Conservation (phyloP, 2,797 vertebrate genomes). For the Pangasius mekongensis region DNA sequence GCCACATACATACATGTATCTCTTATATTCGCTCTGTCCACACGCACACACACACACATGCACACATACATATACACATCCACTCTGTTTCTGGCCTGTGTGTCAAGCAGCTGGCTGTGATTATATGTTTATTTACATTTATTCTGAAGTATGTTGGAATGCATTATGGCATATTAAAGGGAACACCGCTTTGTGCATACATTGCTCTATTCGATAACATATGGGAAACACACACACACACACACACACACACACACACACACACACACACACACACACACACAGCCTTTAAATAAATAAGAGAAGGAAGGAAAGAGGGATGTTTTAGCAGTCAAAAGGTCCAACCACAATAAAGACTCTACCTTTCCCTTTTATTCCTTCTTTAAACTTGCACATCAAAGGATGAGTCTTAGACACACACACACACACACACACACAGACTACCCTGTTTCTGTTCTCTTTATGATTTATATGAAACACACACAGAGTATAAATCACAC, state of each 20-base stretch:
- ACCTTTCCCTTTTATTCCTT: conserved; percentile 69
- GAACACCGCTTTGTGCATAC: not conserved
- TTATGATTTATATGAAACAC: conserved; percentile 71
- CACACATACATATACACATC: not conserved
- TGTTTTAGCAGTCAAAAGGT: conserved; percentile 36
- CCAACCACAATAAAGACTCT: conserved; percentile 50
- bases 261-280: not conserved
- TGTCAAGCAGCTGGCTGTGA: not conserved
- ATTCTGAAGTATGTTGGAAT: not conserved
- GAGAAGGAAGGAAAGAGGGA: conserved; percentile 15
- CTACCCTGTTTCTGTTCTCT: conserved; percentile 66
- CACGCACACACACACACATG: not conserved
- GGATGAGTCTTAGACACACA: conserved; percentile 61
- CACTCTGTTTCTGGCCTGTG: not conserved
- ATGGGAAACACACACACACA: conserved; percentile 7
- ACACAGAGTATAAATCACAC: conserved; percentile 42
- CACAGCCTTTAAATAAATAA: not conserved
- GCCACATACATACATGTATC: not conserved
- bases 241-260: conserved; percentile 13
- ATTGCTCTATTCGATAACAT: conserved; percentile 9
- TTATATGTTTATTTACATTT: conserved; percentile 6
- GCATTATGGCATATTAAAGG: not conserved
- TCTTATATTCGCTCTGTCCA: not conserved
- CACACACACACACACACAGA: conserved; percentile 18
- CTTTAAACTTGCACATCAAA: conserved; percentile 74